Evolutionary conservation across 2,888 invertebrate genomes (phyloP).

Genomic region (Zaprionus bogoriensis): DNA sequence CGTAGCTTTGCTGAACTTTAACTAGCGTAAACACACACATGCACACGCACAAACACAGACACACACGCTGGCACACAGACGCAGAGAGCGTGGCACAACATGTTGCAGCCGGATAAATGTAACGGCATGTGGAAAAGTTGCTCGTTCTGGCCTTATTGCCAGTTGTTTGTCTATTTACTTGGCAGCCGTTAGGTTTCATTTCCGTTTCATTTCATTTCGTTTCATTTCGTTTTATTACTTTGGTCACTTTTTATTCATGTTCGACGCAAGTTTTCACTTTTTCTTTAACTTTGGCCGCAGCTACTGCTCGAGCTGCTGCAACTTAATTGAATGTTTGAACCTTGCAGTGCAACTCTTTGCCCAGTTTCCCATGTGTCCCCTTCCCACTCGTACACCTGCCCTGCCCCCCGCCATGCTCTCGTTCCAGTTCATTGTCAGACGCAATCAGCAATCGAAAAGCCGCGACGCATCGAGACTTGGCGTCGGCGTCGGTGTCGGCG

Average conservation of each 20-base stretch:
- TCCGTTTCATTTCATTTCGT: slow-evolving; percentile 76
- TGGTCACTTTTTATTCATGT: slow-evolving; percentile 67
- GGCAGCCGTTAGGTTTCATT: slow-evolving; percentile 76
- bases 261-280: slow-evolving; percentile 47
- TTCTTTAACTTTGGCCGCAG: neutral
- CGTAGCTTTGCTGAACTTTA: slow-evolving; percentile 71
- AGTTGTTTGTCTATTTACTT: slow-evolving; percentile 75
- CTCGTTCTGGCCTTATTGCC: slow-evolving; percentile 50
- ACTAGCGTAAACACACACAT: slow-evolving; percentile 62
- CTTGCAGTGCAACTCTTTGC: slow-evolving; percentile 27
- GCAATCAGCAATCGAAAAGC: slow-evolving; percentile 21
- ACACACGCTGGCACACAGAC: slow-evolving; percentile 16
- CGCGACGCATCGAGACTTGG: slow-evolving; percentile 43
- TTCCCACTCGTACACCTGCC: too few relatives aligned
- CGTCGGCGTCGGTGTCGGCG: slow-evolving; percentile 37
- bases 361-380: neutral
- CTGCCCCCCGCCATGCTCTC: neutral
- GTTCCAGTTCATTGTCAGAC: slow-evolving; percentile 10
- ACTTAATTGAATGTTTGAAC: slow-evolving; percentile 67
- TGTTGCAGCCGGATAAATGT: slow-evolving; percentile 42
- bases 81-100: slow-evolving; percentile 4
- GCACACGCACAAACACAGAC: slow-evolving; percentile 27
- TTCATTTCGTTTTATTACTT: slow-evolving; percentile 71
- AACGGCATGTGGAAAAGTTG: slow-evolving; percentile 67
- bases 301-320: slow-evolving; percentile 20